phyloP scores from a whole-genome alignment of 2,113 vertebrate species.

The Sus scrofa region DNA sequence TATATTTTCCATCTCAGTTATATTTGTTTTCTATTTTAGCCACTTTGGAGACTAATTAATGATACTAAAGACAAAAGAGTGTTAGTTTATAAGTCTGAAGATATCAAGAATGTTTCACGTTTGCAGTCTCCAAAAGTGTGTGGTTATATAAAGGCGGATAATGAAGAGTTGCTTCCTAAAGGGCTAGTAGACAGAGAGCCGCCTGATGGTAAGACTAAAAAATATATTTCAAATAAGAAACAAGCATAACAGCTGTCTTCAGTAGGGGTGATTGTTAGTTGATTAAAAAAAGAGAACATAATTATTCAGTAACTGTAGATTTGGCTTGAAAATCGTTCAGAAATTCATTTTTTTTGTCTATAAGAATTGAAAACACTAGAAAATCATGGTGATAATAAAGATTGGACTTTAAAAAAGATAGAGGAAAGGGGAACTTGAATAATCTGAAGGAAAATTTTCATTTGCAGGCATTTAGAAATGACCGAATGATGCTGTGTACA shows the following conservation, averaged over 20 bases:
- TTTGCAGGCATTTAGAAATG: conserved; percentile 53
- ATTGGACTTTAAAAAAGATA: not conserved
- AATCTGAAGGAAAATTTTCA: conserved; percentile 10
- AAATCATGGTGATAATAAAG: not conserved
- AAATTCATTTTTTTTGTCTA: conserved; percentile 37
- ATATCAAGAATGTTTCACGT: conserved; percentile 95
- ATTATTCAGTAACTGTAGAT: not conserved
- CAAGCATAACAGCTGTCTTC: not conserved
- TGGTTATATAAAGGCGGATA: conserved; percentile 92
- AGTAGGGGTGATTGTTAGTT: not conserved
- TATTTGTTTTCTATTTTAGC: conserved; percentile 84
- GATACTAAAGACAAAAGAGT: conserved; percentile 90
- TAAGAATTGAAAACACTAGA: conserved; percentile 24
- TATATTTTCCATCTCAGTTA: not conserved
- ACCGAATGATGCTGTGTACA: not conserved
- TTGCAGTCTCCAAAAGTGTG: conserved; percentile 96
- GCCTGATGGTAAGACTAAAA: conserved; percentile 76
- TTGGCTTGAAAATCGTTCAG: conserved; percentile 49
- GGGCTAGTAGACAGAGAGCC: conserved; percentile 77
- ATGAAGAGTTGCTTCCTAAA: conserved; percentile 89
- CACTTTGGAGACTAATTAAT: conserved; percentile 96
- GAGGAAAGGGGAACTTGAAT: not conserved
- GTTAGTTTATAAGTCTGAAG: conserved; percentile 96
- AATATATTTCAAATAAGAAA: not conserved
- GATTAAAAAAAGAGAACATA: not conserved